Conservation (phyloP, 1,140 invertebrate species). For the Apis florea region DNA sequence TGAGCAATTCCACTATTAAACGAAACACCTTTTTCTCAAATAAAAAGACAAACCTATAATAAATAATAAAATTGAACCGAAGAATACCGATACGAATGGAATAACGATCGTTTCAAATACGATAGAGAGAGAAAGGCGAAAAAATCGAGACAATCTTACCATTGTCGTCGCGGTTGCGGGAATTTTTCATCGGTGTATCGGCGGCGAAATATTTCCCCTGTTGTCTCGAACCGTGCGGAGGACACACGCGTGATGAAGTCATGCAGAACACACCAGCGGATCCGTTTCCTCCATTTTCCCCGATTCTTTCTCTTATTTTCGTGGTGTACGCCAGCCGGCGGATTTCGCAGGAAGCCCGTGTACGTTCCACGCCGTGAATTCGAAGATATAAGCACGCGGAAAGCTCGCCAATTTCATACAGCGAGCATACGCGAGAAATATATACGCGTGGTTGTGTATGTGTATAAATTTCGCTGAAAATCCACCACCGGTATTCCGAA, state of each 20-base stretch:
- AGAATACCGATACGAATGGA: neutral
- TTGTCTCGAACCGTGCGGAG: neutral
- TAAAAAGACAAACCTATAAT: too few relatives aligned
- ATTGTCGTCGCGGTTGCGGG: neutral
- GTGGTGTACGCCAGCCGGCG: neutral
- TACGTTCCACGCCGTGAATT: conserved; percentile 11
- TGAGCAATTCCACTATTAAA: too few relatives aligned
- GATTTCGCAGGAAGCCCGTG: conserved; percentile 20
- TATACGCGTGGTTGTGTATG: neutral
- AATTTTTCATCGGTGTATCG: neutral
- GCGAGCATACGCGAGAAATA: neutral
- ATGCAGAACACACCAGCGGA: conserved; percentile 23
- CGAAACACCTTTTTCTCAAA: too few relatives aligned
- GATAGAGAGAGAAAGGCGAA: neutral
- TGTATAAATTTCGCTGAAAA: conserved; percentile 19
- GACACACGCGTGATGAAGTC: conserved; percentile 20
- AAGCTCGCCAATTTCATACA: conserved; percentile 22
- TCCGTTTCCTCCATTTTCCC: conserved; percentile 17
- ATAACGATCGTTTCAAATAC: too few relatives aligned
- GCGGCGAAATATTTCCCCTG: neutral
- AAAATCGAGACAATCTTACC: conserved; percentile 1
- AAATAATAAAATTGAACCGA: neutral
- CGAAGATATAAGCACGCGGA: neutral
- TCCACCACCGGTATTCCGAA: neutral
- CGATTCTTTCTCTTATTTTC: conserved; percentile 11